Conservation (phyloP, 2,888 invertebrate species). For the Lepidochrysops patricia region DNA sequence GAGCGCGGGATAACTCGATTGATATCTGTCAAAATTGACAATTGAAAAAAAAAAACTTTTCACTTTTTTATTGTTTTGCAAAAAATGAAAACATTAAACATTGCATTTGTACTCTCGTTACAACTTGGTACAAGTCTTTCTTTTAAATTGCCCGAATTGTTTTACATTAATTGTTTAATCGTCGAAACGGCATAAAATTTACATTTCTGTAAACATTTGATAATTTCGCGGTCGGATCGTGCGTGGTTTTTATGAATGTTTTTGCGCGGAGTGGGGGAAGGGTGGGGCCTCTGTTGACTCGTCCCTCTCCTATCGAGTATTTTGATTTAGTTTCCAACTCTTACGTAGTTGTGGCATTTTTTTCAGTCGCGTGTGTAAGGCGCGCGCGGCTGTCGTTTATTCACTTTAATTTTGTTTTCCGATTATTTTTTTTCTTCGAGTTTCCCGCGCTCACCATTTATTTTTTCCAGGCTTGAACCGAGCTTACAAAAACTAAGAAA, state of each 20-base stretch:
- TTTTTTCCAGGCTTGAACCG: slow-evolving; percentile 35
- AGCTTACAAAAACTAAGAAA: slow-evolving; percentile 27
- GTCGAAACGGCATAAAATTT: slow-evolving; percentile 49
- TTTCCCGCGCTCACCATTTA: slow-evolving; percentile 36
- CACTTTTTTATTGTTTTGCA: neutral
- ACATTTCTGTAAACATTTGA: slow-evolving; percentile 54
- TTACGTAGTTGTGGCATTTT: slow-evolving; percentile 72
- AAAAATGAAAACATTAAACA: neutral
- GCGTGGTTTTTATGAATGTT: slow-evolving; percentile 71
- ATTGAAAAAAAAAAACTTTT: slow-evolving; percentile 34
- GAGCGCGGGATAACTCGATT: slow-evolving; percentile 61
- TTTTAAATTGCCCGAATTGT: slow-evolving; percentile 62
- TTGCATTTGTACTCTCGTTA: slow-evolving; percentile 25
- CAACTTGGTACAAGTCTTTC: slow-evolving; percentile 48
- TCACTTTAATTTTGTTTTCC: slow-evolving; percentile 32
- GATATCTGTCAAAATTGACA: slow-evolving; percentile 31
- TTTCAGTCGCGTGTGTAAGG: slow-evolving; percentile 70
- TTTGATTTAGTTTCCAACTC: slow-evolving; percentile 74
- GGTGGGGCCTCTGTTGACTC: slow-evolving; percentile 67
- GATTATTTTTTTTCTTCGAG: slow-evolving; percentile 32
- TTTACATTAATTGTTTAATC: slow-evolving; percentile 59
- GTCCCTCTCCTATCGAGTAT: slow-evolving; percentile 72
- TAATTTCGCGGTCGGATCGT: slow-evolving; percentile 64
- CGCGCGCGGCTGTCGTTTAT: slow-evolving; percentile 59
- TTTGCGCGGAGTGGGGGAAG: slow-evolving; percentile 69